A percentile compares a stretch with the other conserved stretches of the same genome.
Conservation (phyloP, 2,888 invertebrate species). For the Drosophila monieri region DNA sequence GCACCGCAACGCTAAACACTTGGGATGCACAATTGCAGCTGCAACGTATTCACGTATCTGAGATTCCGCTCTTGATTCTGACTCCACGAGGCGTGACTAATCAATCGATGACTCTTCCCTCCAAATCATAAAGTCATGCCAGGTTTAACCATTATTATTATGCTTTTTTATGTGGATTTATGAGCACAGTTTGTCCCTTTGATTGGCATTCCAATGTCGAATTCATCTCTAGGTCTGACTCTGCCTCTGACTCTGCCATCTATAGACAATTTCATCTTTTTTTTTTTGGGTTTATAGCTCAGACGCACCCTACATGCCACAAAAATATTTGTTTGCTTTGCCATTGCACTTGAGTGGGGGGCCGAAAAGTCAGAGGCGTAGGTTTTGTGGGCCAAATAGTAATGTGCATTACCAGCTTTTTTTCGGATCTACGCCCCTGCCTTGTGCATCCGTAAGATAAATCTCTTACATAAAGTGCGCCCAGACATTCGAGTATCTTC, state of each 20-base stretch:
- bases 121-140: slow-evolving; percentile 21
- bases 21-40: slow-evolving; percentile 47
- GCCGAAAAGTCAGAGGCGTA: slow-evolving; percentile 12
- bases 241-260: slow-evolving; percentile 6
- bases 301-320: slow-evolving; percentile 47
- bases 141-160: slow-evolving; percentile 19
- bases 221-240: slow-evolving; percentile 14
- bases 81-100: slow-evolving; percentile 52
- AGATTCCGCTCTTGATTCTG: background rate
- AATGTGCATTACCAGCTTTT: background rate
- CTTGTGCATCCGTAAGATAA: slow-evolving; percentile 32
- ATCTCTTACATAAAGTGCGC: slow-evolving; percentile 54
- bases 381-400: background rate
- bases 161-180: slow-evolving; percentile 15
- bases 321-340: slow-evolving; percentile 24
- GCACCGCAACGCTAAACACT: slow-evolving; percentile 56
- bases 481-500: slow-evolving; percentile 25
- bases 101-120: slow-evolving; percentile 30
- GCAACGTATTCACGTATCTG: slow-evolving; percentile 17
- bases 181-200: slow-evolving; percentile 20
- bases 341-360: slow-evolving; percentile 52
- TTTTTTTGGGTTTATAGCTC: slow-evolving; percentile 21
- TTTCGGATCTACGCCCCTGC: background rate
- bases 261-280: slow-evolving; percentile 10
- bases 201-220: slow-evolving; percentile 43